Percentiles rank a stretch among this genome's conserved stretches.
phyloP scores from a whole-genome alignment of 1,140 invertebrate species.

The Pogonomyrmex californicus region DNA sequence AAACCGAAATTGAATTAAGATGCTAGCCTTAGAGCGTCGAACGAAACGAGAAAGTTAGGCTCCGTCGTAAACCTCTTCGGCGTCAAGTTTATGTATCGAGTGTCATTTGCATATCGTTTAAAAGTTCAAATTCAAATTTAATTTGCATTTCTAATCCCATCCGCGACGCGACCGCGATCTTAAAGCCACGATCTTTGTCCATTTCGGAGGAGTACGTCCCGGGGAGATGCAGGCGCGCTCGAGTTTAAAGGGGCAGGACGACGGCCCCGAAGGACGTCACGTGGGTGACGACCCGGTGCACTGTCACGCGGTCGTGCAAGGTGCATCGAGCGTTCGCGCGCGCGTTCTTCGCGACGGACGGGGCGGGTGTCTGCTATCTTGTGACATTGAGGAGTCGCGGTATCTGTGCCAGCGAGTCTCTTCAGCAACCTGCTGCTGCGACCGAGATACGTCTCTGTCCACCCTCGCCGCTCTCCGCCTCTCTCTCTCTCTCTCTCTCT shows the following conservation, averaged over 20 bases:
- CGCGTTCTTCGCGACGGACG: constrained; percentile 65
- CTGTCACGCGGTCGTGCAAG: constrained; percentile 38
- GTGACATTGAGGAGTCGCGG: constrained; percentile 82
- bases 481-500: neutral
- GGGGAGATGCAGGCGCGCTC: neutral
- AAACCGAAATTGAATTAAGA: constrained; percentile 3
- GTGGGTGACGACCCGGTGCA: constrained; percentile 51
- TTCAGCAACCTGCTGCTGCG: constrained; percentile 81
- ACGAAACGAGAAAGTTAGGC: neutral
- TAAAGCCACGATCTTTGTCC: neutral
- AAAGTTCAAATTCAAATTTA: constrained; percentile 34
- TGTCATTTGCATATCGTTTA: constrained; percentile 37
- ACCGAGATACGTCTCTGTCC: constrained; percentile 78
- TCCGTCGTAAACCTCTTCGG: neutral
- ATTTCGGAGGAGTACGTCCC: neutral
- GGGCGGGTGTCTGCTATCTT: constrained; percentile 76
- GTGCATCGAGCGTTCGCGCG: constrained; percentile 35
- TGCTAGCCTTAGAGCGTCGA: constrained; percentile 5
- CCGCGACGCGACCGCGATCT: constrained; percentile 15
- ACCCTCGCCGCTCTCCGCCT: neutral
- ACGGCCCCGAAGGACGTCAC: constrained; percentile 63
- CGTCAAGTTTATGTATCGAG: constrained; percentile 17
- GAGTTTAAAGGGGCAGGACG: constrained; percentile 12
- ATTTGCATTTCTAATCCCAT: constrained; percentile 36
- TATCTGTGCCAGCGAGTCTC: constrained; percentile 82